These are phyloP conservation scores for Sparus aurata DNA, from an alignment of 2,797 vertebrate species.

Conservation along the genomic window DNA sequence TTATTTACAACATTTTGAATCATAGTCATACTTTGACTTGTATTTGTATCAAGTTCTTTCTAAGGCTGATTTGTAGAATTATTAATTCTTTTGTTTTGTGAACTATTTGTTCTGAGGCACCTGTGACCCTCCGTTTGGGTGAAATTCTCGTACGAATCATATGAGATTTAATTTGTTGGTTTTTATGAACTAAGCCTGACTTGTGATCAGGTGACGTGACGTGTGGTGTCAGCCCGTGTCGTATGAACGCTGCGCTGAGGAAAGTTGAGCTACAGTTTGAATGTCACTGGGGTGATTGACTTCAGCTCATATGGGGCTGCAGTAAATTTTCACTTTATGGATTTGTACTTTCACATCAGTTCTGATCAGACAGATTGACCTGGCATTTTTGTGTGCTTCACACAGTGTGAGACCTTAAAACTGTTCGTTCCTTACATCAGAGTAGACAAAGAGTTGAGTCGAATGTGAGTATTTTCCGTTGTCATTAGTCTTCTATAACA, in stretches of 20 bases:
- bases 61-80: not conserved
- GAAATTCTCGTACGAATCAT: not conserved
- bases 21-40: not conserved
- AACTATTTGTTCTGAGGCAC: not conserved
- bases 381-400: not conserved
- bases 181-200: conserved; percentile 13
- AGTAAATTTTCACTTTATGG: conserved; percentile 55
- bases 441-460: not conserved
- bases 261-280: conserved; percentile 52
- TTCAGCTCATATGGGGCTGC: conserved; percentile 18
- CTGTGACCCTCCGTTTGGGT: not conserved
- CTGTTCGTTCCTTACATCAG: not conserved
- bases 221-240: not conserved
- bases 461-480: too few species aligned
- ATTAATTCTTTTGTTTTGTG: not conserved
- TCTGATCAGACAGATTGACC: conserved; percentile 33
- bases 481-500: too few species aligned
- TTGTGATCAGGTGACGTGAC: not conserved
- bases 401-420: not conserved
- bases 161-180: not conserved
- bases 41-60: too few species aligned
- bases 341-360: conserved; percentile 44
- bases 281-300: conserved; percentile 37
- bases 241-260: conserved; percentile 30
- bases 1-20: not conserved